A percentile compares a stretch with the other conserved stretches of the same genome.
Conservation (phyloP, 2,888 invertebrate genomes). For the Campaea margaritaria region DNA sequence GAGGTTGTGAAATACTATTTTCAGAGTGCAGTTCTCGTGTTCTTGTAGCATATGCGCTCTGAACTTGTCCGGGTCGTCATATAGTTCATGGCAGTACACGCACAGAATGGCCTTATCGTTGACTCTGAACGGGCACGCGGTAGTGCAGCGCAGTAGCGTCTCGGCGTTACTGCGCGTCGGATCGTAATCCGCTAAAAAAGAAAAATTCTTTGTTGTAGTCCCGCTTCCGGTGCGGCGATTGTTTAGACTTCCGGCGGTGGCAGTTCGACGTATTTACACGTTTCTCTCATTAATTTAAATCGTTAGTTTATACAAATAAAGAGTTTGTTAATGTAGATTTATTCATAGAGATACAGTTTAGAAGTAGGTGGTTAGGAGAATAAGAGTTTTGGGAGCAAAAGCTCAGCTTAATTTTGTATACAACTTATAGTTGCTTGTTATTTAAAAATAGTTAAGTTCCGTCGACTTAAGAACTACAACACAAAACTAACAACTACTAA, state of each 20-base stretch:
- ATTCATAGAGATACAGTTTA: neutral
- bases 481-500: slow-evolving; percentile 19
- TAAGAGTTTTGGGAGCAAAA: slow-evolving; percentile 19
- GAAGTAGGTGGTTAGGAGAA: neutral
- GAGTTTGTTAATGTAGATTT: neutral
- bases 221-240: slow-evolving; percentile 20
- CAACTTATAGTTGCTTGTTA: slow-evolving; percentile 16
- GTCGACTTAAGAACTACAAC: slow-evolving; percentile 17
- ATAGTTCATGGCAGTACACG: slow-evolving; percentile 76
- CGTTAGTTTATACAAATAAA: neutral
- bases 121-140: slow-evolving; percentile 77
- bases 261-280: slow-evolving; percentile 3
- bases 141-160: slow-evolving; percentile 69
- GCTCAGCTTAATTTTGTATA: slow-evolving; percentile 23
- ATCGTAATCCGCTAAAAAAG: slow-evolving; percentile 78
- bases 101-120: slow-evolving; percentile 77
- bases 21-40: slow-evolving; percentile 65
- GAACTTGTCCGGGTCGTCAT: slow-evolving; percentile 68
- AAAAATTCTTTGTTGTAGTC: slow-evolving; percentile 58
- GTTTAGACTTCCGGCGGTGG: slow-evolving; percentile 5
- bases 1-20: slow-evolving; percentile 70
- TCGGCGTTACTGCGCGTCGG: slow-evolving; percentile 75
- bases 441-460: slow-evolving; percentile 9
- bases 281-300: neutral
- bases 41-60: slow-evolving; percentile 69